Evolutionary conservation across 2,888 invertebrate species (phyloP), one percentile per base, ranked within the genome.

Genomic region (Nomada goodeniana): DNA sequence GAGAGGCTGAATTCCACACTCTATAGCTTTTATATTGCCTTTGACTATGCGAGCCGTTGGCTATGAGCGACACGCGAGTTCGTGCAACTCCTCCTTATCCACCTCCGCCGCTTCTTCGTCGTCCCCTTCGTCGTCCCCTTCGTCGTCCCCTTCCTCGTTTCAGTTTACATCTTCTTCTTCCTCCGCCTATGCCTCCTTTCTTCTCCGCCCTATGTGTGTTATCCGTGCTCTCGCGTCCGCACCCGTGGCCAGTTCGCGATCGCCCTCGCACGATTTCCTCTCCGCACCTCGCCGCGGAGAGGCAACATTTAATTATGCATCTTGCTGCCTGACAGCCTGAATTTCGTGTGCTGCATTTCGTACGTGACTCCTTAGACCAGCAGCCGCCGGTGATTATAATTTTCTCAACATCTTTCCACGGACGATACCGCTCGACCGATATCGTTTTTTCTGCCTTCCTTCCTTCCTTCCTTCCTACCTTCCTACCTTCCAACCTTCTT

Each of bases 1-100:
- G 92, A 92, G 90, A 91, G 90, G 86, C 90, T 91, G 91, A 92
- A 92, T 92, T 92, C 91, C 92, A 91, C 88, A 89, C 90, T 89
- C 90, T 90, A 90, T 89, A 90, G 90, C 90, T 91, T 91, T 91
- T 91, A 91, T 91, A 91, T 91, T 91, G 89, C 90, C 89, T 89
- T 91, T 90, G 91, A 90, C 91, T 91, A 91, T 90, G 90, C 88
- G 87, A 85, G 85, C 86, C 84, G 90, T 89, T 88, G 90, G 91
- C 87, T 89, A 86, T 81, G 86, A 91, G 82, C 88, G 82, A 89
- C 90, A 80, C 90, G 85, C 84, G 89, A 90, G 87, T 89, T 76
- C 83, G 88, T 76, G 77, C 86, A 88, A 88, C 42, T n/a, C 26
- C 7, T 11, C 18, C 20, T 9, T 65, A 18, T 13, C n/a, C 52